Percentiles rank a stretch among this genome's conserved stretches.
These are phyloP conservation scores for Notocelia uddmanniana DNA, from an alignment of 2,888 invertebrate genomes.

Conservation along the genomic window DNA sequence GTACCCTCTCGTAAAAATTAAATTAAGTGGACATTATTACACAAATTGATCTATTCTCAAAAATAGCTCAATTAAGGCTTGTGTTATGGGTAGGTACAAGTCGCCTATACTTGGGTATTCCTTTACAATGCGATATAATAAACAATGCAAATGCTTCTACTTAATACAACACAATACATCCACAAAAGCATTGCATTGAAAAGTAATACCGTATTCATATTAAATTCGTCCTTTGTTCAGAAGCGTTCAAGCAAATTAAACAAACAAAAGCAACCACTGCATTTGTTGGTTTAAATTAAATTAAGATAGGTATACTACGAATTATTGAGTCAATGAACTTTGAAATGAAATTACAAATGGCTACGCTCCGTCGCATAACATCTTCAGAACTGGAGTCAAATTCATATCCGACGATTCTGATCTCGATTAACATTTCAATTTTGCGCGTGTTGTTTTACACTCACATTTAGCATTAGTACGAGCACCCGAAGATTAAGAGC, in stretches of 20 bases:
- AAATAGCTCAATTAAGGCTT: too few relatives aligned
- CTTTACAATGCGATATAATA: too few relatives aligned
- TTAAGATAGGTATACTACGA: background rate
- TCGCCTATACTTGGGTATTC: too few relatives aligned
- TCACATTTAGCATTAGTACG: too few relatives aligned
- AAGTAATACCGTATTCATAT: background rate
- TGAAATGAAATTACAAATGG: constrained; percentile 15
- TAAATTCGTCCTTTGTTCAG: background rate
- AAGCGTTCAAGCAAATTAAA: constrained; percentile 12
- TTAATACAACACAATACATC: background rate
- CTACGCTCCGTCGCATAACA: background rate
- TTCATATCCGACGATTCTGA: background rate
- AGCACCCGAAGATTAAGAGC: too few relatives aligned
- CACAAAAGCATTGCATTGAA: background rate
- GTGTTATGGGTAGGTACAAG: too few relatives aligned
- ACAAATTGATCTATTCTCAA: too few relatives aligned
- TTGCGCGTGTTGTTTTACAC: too few relatives aligned
- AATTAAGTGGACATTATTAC: too few relatives aligned
- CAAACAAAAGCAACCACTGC: background rate
- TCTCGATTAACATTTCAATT: background rate
- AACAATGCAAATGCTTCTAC: too few relatives aligned
- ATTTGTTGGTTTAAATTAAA: constrained; percentile 4
- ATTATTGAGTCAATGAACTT: constrained; percentile 1
- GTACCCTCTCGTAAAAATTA: too few relatives aligned
- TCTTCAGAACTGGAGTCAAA: background rate